Evolutionary conservation across 2,888 invertebrate genomes (phyloP).

Genomic region (Trissonchulus sp.): DNA sequence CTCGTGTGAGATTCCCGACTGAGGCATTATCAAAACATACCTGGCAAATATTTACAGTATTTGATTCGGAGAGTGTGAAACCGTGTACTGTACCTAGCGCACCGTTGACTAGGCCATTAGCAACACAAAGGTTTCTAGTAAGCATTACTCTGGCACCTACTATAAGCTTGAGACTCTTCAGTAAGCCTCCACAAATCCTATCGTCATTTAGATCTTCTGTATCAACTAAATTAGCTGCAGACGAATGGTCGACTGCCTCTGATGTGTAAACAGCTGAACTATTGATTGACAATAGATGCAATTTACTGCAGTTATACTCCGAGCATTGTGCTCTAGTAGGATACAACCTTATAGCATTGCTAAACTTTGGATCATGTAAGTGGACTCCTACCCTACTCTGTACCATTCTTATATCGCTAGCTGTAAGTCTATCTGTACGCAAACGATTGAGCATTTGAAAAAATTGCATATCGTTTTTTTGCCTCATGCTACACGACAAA

Average conservation of each 20-base stretch:
- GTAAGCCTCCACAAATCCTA: not conserved
- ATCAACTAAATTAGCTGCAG: not conserved
- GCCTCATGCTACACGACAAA: not conserved
- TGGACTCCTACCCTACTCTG: constrained; percentile 2
- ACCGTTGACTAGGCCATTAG: constrained; percentile 4
- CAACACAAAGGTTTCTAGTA: constrained; percentile 2
- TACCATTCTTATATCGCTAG: not conserved
- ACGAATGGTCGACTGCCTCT: not conserved
- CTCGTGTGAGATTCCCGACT: not conserved
- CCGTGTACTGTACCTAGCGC: not conserved
- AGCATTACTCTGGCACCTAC: constrained; percentile 12
- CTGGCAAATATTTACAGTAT: not conserved
- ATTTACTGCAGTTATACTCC: not conserved
- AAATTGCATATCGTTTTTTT: not conserved
- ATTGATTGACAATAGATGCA: not conserved
- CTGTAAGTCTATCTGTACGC: not conserved
- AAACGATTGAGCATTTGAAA: not conserved
- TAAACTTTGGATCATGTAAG: not conserved
- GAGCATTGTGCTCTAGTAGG: constrained; percentile 8
- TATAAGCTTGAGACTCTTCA: not conserved
- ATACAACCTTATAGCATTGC: constrained; percentile 8
- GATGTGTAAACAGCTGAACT: not conserved
- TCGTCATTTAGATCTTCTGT: not conserved
- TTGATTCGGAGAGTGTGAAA: not conserved
- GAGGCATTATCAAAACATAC: not conserved